Conservation (phyloP, 2,113 vertebrate species). For the Micronycteris hirsuta region DNA sequence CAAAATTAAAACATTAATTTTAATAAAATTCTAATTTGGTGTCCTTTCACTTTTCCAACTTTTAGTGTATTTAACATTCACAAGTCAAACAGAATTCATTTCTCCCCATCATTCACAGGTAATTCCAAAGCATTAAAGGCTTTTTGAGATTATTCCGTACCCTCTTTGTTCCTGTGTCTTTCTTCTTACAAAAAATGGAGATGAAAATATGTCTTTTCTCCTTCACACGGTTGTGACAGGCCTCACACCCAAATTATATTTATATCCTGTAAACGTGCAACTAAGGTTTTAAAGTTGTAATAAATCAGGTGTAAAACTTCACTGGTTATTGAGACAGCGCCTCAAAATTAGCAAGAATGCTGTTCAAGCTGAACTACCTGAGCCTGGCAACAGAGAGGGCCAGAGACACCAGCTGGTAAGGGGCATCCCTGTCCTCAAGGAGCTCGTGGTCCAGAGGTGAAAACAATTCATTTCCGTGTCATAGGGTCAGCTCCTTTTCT, state of each 20-base stretch:
- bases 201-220: neutral
- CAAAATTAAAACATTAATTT: neutral
- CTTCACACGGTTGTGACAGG: neutral
- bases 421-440: neutral
- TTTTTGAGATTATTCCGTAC: neutral
- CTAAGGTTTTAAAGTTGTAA: slow-evolving; percentile 11
- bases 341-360: neutral
- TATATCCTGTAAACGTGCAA: neutral
- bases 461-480: neutral
- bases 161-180: neutral
- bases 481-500: neutral
- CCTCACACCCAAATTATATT: slow-evolving; percentile 4
- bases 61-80: slow-evolving; percentile 12
- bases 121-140: slow-evolving; percentile 21
- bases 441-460: neutral
- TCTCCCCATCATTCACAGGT: neutral
- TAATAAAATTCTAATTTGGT: neutral
- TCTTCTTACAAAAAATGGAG: neutral
- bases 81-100: neutral
- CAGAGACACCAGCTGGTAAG: neutral
- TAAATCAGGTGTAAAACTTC: neutral
- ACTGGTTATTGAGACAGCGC: neutral
- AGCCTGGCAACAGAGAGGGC: neutral
- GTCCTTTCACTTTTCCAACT: neutral
- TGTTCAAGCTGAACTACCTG: neutral